These are phyloP conservation scores for Dipodomys ordii DNA, from an alignment of 2,113 vertebrate species.

Conservation along the genomic window DNA sequence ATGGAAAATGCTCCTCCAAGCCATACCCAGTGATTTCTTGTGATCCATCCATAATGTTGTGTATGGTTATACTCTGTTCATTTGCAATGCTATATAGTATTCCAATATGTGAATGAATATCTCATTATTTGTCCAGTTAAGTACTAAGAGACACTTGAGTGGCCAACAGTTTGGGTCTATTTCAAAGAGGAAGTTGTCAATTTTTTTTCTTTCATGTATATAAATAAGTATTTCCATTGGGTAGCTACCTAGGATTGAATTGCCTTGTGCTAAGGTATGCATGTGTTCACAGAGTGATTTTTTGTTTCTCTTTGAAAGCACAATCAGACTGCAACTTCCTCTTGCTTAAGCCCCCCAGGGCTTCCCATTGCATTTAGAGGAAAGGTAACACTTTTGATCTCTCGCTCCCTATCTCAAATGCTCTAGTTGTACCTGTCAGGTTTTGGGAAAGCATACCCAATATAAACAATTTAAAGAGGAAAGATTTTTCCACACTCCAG, in stretches of 20 bases:
- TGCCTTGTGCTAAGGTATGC: background rate
- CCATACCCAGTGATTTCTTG: background rate
- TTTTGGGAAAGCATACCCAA: background rate
- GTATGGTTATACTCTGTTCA: background rate
- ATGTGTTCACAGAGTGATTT: background rate
- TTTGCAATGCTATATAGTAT: background rate
- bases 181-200: background rate
- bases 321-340: background rate
- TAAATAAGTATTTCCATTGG: background rate
- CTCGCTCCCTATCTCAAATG: background rate
- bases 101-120: background rate
- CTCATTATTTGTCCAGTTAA: background rate
- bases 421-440: too few relatives aligned
- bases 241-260: background rate
- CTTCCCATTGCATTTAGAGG: background rate
- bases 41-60: background rate
- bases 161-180: background rate
- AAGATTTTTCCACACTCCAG: background rate
- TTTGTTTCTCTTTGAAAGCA: background rate
- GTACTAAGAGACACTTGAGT: background rate
- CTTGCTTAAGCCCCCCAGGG: background rate
- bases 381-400: background rate
- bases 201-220: background rate
- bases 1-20: background rate
- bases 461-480: background rate